Percentiles rank a stretch among this genome's conserved stretches.
Evolutionary conservation across 1,140 invertebrate species (phyloP).

Genomic region (Aphidius gifuensis): DNA sequence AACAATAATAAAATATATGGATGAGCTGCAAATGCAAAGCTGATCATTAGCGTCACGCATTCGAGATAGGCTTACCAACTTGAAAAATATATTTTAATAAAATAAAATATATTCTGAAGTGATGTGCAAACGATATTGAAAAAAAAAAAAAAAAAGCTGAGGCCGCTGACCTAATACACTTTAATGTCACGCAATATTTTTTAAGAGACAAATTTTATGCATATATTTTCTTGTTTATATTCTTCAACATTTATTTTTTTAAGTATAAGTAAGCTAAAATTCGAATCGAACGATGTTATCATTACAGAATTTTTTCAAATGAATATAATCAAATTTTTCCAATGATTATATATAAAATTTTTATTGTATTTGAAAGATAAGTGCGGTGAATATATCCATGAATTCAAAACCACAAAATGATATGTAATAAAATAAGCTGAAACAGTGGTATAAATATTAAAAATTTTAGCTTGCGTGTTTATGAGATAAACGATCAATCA

Average conservation of each 20-base stretch:
- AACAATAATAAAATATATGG: neutral
- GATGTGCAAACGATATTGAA: neutral
- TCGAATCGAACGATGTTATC: too few relatives aligned
- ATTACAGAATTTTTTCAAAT: too few relatives aligned
- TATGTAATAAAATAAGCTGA: neutral
- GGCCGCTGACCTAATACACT: slow-evolving; percentile 9
- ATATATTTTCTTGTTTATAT: too few relatives aligned
- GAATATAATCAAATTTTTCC: too few relatives aligned
- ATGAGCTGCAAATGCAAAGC: slow-evolving; percentile 7
- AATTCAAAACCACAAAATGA: too few relatives aligned
- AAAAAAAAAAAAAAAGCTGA: neutral
- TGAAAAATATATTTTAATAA: too few relatives aligned
- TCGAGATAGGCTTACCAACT: neutral
- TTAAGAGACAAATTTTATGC: too few relatives aligned
- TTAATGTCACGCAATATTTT: slow-evolving; percentile 8
- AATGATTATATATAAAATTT: too few relatives aligned
- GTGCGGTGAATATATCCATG: too few relatives aligned
- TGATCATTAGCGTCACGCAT: slow-evolving; percentile 27
- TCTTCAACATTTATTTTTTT: too few relatives aligned
- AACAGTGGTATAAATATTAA: neutral
- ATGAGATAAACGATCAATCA: neutral
- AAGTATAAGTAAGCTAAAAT: too few relatives aligned
- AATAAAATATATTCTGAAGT: neutral
- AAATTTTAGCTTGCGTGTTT: slow-evolving; percentile 19
- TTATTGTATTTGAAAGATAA: too few relatives aligned